Evolutionary conservation across 2,797 vertebrate species (phyloP).

Genomic region (Poliocrania exsul): DNA sequence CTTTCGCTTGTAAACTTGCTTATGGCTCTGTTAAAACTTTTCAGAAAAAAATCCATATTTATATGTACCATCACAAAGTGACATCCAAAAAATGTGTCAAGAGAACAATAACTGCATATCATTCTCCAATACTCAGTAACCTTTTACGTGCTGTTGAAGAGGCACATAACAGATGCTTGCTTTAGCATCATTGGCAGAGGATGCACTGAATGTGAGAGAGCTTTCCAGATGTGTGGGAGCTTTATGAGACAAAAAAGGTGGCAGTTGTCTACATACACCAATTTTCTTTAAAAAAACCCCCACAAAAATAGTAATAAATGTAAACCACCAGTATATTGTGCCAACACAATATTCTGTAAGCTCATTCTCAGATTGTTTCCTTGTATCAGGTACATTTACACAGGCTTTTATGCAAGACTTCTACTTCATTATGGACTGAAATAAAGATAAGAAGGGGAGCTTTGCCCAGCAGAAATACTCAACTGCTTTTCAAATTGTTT

Average conservation of each 20-base stretch:
- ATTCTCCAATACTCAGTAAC: neutral
- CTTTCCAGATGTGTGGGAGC: neutral
- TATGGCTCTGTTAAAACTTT: neutral
- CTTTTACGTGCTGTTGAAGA: neutral
- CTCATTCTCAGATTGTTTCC: neutral
- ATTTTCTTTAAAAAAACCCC: neutral
- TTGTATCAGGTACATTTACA: neutral
- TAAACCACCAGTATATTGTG: accelerated
- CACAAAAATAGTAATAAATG: neutral
- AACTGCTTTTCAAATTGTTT: neutral
- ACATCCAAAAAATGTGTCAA: neutral
- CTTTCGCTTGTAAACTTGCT: neutral
- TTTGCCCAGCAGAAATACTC: neutral
- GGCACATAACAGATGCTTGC: neutral
- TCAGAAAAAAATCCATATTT: neutral
- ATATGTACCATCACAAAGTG: neutral
- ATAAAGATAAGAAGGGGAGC: neutral
- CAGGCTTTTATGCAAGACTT: neutral
- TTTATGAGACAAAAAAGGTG: neutral
- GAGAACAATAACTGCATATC: neutral
- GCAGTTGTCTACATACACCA: neutral
- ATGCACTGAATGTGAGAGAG: neutral
- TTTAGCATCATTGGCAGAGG: neutral
- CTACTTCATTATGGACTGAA: neutral
- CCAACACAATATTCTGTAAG: neutral